phyloP scores from a whole-genome alignment of 1,140 invertebrate species.

The Sarcophaga peregrina region DNA sequence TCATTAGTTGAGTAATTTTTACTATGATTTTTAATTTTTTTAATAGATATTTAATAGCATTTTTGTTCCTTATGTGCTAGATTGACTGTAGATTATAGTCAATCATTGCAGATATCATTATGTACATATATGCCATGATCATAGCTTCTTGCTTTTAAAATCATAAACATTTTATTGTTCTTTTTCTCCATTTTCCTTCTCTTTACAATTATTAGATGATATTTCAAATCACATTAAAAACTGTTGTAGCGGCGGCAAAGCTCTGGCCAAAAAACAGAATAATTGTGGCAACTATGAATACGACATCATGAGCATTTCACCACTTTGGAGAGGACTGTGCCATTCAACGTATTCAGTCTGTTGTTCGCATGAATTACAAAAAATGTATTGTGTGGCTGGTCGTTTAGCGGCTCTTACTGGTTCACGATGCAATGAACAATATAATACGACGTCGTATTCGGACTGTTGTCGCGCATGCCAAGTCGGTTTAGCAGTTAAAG shows the following conservation, averaged over 20 bases:
- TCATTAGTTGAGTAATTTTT: too few species aligned
- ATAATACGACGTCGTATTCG: constrained; percentile 50
- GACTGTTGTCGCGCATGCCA: constrained; percentile 61
- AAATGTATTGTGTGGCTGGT: constrained; percentile 54
- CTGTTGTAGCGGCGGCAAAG: constrained; percentile 58
- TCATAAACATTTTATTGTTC: background rate
- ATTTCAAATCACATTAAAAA: constrained; percentile 59
- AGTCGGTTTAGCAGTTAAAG: constrained; percentile 58
- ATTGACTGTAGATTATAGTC: too few species aligned
- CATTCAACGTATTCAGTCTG: constrained; percentile 61
- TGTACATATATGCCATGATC: too few species aligned
- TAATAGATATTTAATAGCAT: too few species aligned
- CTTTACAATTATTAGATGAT: constrained; percentile 45
- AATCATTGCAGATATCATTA: too few species aligned
- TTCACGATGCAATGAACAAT: constrained; percentile 49
- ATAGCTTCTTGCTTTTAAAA: too few species aligned
- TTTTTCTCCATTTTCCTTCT: background rate
- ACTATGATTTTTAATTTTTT: too few species aligned
- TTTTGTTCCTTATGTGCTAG: too few species aligned
- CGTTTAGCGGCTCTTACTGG: constrained; percentile 57
- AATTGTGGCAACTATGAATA: constrained; percentile 52
- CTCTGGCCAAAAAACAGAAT: constrained; percentile 49
- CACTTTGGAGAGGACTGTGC: constrained; percentile 59
- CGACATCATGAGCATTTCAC: constrained; percentile 50
- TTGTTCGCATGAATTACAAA: constrained; percentile 55